Base-by-base conservation (phyloP, 2,113 vertebrate species). In the Engystomops pustulosus region DNA sequence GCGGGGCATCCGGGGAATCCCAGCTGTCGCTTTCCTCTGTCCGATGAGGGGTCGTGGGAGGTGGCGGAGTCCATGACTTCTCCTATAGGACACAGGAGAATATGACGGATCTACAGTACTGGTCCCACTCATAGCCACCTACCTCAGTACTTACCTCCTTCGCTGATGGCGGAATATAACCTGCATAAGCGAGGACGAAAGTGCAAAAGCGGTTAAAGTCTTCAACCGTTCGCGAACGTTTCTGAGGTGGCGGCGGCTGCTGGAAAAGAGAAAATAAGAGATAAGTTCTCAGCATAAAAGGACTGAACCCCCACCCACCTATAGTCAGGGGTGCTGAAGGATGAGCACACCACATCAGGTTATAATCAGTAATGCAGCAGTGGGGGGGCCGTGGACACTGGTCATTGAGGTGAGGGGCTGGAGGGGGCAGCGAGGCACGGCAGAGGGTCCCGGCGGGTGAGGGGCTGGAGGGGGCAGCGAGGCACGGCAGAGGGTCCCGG, bases 41-140 rank as follows among this genome's bases (percentile, higher is more conserved):
- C 89, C 34, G 93, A 92, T 89, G 90, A 14, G 95, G 95, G 68
- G 96, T 97, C 87, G 93, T 96, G 72, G 96, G 96, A 41, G 96
- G 95, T 1, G 95, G 95, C 0, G 95, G 95, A 15, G 95, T 96
- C 96, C 96, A 97, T 32, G 95, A 93, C 44, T 90, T 94, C 90
- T 97, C 96, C 96, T 97, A 81, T 3, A 45, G 30, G 32, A 47
- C 36, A 27, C 0, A n/a, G n/a, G 9, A 34, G 4, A 25, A 1
- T 0, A 36, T 20, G 0, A 32, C 14, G 0, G 3, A 1, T 1
- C 10, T 0, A 11, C 58, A 62, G 51, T 20, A 20, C 38, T 6
- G 7, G 1, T 1, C 36, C n/a, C n/a, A 23, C 7, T 38, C n/a
- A 7, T 8, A 47, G 3, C n/a, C 6, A 18, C 60, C 34, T 15